A percentile compares a stretch with the other conserved stretches of the same genome.
phyloP scores from a whole-genome alignment of 2,113 vertebrate species.

The Lycocorax pyrrhopterus region DNA sequence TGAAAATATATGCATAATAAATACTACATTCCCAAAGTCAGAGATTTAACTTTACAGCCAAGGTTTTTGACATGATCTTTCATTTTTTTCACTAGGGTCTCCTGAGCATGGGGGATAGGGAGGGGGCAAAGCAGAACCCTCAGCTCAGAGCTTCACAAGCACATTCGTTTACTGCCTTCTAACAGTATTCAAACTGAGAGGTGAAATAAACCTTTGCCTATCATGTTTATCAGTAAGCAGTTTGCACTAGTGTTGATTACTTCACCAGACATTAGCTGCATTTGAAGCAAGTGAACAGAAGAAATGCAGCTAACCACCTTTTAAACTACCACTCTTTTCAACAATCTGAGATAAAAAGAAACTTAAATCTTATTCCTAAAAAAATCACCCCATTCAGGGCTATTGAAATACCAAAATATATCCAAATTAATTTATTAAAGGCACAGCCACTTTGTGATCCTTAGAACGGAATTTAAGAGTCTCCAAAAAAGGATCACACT shows the following conservation, averaged over 20 bases:
- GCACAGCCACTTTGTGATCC: background rate
- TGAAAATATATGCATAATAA: background rate
- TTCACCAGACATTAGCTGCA: background rate
- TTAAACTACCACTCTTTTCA: background rate
- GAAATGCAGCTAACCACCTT: background rate
- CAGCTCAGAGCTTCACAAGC: background rate
- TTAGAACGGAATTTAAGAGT: background rate
- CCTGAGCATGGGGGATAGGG: rapidly evolving
- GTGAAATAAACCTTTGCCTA: background rate
- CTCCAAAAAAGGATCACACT: background rate
- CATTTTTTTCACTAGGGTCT: background rate
- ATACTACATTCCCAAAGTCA: background rate
- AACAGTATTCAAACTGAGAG: background rate
- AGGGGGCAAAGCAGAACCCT: background rate
- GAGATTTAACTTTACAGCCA: background rate
- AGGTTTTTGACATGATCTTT: background rate
- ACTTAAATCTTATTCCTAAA: background rate
- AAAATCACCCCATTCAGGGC: background rate
- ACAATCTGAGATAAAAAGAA: background rate
- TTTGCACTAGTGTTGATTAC: background rate
- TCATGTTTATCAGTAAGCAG: background rate
- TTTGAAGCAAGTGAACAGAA: background rate
- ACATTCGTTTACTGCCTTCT: background rate
- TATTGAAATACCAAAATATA: background rate
- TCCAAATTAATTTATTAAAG: background rate